phyloP scores from a whole-genome alignment of 2,888 invertebrate species.

The Cantharis rufa region DNA sequence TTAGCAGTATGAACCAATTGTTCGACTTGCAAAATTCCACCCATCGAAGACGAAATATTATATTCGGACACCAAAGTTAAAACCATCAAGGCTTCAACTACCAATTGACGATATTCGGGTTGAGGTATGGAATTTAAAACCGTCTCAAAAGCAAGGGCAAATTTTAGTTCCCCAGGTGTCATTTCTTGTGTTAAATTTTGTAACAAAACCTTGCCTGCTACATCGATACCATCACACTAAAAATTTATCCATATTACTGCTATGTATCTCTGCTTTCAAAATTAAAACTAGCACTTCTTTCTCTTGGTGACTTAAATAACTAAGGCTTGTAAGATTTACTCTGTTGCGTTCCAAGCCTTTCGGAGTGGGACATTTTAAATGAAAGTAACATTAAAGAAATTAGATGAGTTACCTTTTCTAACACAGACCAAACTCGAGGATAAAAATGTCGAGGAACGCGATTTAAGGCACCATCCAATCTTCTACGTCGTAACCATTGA shows the following conservation, averaged over 20 bases:
- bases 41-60: slow-evolving; percentile 75
- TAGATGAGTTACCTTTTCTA: slow-evolving; percentile 70
- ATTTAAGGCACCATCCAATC: slow-evolving; percentile 96
- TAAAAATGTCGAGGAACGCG: slow-evolving; percentile 97
- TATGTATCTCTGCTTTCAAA: not conserved
- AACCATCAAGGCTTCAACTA: slow-evolving; percentile 97
- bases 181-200: slow-evolving; percentile 97
- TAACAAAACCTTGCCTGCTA: slow-evolving; percentile 87
- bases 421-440: slow-evolving; percentile 88
- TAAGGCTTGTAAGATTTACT: too few relatives aligned
- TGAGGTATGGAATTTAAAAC: slow-evolving; percentile 96
- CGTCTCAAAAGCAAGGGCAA: slow-evolving; percentile 95
- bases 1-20: slow-evolving; percentile 93
- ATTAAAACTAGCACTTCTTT: too few relatives aligned
- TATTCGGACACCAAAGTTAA: slow-evolving; percentile 88
- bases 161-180: slow-evolving; percentile 98
- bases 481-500: slow-evolving; percentile 92
- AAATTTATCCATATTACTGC: slow-evolving; percentile 39
- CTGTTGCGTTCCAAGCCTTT: too few relatives aligned
- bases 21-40: slow-evolving; percentile 85
- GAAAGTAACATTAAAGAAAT: not conserved
- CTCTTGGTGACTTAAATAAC: too few relatives aligned
- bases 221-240: slow-evolving; percentile 89
- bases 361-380: too few relatives aligned
- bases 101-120: slow-evolving; percentile 95